Percentiles rank a stretch among this genome's conserved stretches.
Evolutionary conservation across 2,888 invertebrate species (phyloP).

Genomic region (Drosophila meridiana): DNA sequence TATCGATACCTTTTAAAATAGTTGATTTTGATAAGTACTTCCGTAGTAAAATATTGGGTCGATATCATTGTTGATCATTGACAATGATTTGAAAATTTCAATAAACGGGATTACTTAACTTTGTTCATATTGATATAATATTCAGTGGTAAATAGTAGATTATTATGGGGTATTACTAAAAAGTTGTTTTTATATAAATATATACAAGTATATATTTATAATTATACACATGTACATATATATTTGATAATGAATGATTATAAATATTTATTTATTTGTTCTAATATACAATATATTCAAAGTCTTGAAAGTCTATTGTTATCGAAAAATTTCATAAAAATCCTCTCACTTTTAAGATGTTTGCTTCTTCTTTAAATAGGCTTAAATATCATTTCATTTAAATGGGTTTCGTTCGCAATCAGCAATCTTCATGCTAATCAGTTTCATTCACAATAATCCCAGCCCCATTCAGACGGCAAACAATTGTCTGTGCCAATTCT

Average conservation of each 20-base stretch:
- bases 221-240: not conserved
- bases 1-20: not conserved
- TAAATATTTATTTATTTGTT: too few relatives aligned
- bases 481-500: slow-evolving; percentile 44
- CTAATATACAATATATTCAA: too few relatives aligned
- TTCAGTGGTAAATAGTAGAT: not conserved
- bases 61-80: too few relatives aligned
- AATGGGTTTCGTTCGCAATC: not conserved
- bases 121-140: not conserved
- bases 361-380: not conserved
- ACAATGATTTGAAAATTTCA: too few relatives aligned
- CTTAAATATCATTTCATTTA: not conserved
- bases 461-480: not conserved
- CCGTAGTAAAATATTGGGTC: too few relatives aligned
- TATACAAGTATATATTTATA: not conserved
- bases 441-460: not conserved
- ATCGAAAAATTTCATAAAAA: not conserved
- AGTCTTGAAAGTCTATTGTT: not conserved
- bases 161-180: not conserved
- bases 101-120: too few relatives aligned
- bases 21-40: not conserved
- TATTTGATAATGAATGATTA: not conserved
- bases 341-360: not conserved
- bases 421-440: not conserved
- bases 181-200: not conserved